Evolutionary conservation across 1,140 invertebrate species (phyloP), one percentile per base, ranked within the genome.

Genomic region (Hormaphis cornu): DNA sequence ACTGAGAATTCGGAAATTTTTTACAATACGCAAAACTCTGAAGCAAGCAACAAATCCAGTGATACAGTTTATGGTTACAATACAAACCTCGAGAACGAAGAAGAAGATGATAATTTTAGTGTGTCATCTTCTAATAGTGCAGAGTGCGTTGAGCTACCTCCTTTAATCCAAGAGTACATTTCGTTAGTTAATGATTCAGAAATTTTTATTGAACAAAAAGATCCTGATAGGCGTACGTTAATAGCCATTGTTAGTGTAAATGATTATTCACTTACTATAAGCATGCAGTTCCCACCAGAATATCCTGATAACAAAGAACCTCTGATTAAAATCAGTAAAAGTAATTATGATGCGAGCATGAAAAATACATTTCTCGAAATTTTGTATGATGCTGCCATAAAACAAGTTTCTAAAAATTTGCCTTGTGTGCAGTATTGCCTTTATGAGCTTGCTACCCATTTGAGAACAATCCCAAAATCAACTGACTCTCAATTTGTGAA

Each of bases 381-480:
- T 14, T 77, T 93, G 9, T 86, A 85, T 70, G 86, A 86, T 74
- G 86, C 88, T 54, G 87, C 89, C 1, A 80, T 84, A 70, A 86
- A 87, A 76, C 82, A 88, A 71, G 87, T 91, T 0, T 83, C 83
- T 58, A 89, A 88, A 76, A 90, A 88, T 72, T 82, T 87, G 44
- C 86, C 87, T 0, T 93, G 90, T 76, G 76, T 93, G 30, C 89
- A 91, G 75, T 86, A 87, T 6, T 91, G 89, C 77, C 79, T 93
- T 4, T 79, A 89, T 69, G 86, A 89, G 72, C 80, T 93, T 66
- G 85, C 89, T 14, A 79, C 80, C 24, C 85, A 85, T 40, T 79
- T 89, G 73, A 87, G 89, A 73, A 83, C 74, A 66, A 72, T 74
- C 35, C 50, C 37, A 26, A 66, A 50, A 22, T 66, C 61, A 22